Base-by-base conservation (phyloP, 1,140 invertebrate species). In the Thaumatotibia leucotreta region DNA sequence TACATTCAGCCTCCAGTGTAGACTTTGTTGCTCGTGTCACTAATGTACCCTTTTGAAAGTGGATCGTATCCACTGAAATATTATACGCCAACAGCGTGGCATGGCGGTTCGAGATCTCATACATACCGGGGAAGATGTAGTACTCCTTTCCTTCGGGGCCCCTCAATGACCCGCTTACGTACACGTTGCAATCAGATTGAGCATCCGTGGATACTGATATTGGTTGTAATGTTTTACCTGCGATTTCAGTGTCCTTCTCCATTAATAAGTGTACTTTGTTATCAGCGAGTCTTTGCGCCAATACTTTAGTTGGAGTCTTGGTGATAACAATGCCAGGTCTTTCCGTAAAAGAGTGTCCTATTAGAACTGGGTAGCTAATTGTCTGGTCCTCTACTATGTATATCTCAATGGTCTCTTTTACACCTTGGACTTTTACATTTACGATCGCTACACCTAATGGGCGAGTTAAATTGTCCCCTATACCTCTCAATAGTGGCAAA, bases 261-360 rank as follows among this genome's bases (percentile, higher is more conserved):
- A 63, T 14, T 9, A 64, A n/a, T 1, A 71, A 54, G 23, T 33
- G 63, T 27, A 65, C 8, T 35, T 71, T 69, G 22, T 29, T 20
- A 49, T 1, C 22, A 10, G 54, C 17, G 17, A 67, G 66, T 64
- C 45, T 71, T 31, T 69, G 24, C 20, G 75, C 67, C 10, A 70
- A 64, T 10, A 77, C 10, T 32, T 31, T n/a, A 17, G 67, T 39
- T 1, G 69, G 67, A 0, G 74, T 78, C 67, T 80, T 80, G 0
- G 63, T 80, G 6, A 78, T 75, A 3, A 73, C 29, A 11, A 78
- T 70, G 29, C 71, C 33, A 6, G 78, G 68, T 49, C 64, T 73
- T 69, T 82, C 75, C 0, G 79, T 82, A 58, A 79, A 77, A 0
- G 70, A 68, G 50, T 82, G 79, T 0, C 77, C 77, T 68, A 82